A percentile compares a stretch with the other conserved stretches of the same genome.
Evolutionary conservation across 2,113 vertebrate species (phyloP).

Genomic region (Lophura nycthemera): DNA sequence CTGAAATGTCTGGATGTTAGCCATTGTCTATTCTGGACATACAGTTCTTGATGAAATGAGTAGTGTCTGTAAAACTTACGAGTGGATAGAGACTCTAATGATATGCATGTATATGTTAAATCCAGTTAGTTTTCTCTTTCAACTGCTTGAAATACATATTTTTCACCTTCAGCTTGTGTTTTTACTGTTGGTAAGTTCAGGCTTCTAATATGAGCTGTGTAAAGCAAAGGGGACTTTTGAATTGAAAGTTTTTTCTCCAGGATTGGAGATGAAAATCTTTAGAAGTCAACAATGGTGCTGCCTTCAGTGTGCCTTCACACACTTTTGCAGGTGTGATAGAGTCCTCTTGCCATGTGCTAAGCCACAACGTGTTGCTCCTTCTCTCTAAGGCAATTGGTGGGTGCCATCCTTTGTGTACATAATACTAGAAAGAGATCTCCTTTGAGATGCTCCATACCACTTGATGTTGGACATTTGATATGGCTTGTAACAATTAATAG

Average conservation of each 20-base stretch:
- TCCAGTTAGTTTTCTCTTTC: not conserved
- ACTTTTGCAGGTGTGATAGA: not conserved
- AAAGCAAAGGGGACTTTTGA: not conserved
- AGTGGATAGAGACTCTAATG: not conserved
- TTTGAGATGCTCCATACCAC: not conserved
- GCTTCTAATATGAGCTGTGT: not conserved
- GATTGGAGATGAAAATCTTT: not conserved
- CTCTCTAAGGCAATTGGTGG: slow-evolving; percentile 22
- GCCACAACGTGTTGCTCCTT: not conserved
- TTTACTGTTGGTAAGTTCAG: not conserved
- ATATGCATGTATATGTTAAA: not conserved
- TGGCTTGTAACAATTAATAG: not conserved
- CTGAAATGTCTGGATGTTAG: not conserved
- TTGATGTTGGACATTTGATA: not conserved
- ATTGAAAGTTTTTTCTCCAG: not conserved
- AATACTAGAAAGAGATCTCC: not conserved
- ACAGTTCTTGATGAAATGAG: not conserved
- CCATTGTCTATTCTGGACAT: not conserved
- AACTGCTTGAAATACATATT: not conserved
- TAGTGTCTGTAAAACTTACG: not conserved
- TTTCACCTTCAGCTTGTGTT: not conserved
- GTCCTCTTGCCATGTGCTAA: not conserved
- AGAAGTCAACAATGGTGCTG: not conserved
- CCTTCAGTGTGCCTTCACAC: not conserved
- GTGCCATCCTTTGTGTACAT: not conserved